Evolutionary conservation across 2,888 invertebrate genomes (phyloP).

Genomic region (Drosophila lutescens): DNA sequence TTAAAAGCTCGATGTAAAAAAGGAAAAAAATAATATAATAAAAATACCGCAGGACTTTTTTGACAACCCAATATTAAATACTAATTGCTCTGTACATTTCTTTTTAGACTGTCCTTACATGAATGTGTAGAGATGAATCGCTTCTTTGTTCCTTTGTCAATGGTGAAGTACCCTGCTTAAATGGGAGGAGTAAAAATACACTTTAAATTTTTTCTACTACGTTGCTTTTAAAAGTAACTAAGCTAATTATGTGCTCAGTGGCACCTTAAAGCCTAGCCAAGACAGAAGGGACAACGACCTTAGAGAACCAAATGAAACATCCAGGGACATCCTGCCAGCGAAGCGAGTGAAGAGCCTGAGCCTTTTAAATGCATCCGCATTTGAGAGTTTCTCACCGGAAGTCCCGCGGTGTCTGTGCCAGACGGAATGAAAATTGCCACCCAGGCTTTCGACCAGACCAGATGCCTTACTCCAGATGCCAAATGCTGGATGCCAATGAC

Average conservation of each 20-base stretch:
- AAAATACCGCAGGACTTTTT: too few species aligned
- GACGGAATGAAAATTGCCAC: conserved; percentile 37
- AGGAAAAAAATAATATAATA: too few species aligned
- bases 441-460: conserved; percentile 8
- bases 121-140: too few species aligned
- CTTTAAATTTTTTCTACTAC: not conserved
- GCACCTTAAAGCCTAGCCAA: not conserved
- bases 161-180: too few species aligned
- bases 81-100: not conserved
- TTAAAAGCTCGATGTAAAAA: too few species aligned
- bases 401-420: conserved; percentile 48
- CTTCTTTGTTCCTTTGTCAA: too few species aligned
- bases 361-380: conserved; percentile 52
- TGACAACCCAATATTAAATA: too few species aligned
- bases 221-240: not conserved
- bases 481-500: conserved; percentile 33
- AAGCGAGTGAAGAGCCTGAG: conserved; percentile 21
- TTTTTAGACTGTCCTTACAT: too few species aligned
- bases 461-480: conserved; percentile 18
- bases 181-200: too few species aligned
- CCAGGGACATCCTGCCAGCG: conserved; percentile 17
- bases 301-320: conserved; percentile 11
- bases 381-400: conserved; percentile 60
- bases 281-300: conserved; percentile 22
- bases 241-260: not conserved